phyloP scores from a whole-genome alignment of 92 coral and sea anemone species.

The Meandrina meandrites region DNA sequence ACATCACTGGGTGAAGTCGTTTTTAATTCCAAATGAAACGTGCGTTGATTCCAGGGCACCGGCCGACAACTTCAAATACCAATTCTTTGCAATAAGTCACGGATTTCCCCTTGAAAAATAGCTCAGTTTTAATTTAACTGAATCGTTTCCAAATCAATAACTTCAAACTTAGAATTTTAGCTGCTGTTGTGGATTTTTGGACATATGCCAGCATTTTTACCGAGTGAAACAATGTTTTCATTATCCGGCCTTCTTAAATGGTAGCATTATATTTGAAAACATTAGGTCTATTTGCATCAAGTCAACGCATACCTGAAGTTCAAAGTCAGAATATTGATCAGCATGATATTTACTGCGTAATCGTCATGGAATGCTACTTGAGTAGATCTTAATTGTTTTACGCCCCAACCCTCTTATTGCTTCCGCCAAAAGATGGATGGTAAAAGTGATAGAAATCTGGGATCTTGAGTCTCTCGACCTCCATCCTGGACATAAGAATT shows the following conservation, averaged over 20 bases:
- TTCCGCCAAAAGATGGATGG: conserved; percentile 68
- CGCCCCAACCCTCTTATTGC: conserved; percentile 57
- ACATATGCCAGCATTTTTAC: too few relatives aligned
- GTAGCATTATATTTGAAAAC: too few relatives aligned
- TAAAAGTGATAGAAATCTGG: conserved; percentile 83
- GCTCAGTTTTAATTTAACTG: not conserved
- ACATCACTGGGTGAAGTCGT: not conserved
- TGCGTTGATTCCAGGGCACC: not conserved
- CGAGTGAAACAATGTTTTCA: too few relatives aligned
- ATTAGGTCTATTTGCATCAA: too few relatives aligned
- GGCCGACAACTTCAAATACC: not conserved
- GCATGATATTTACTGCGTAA: too few relatives aligned
- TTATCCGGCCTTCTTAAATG: too few relatives aligned
- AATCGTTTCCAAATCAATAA: not conserved
- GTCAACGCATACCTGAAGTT: too few relatives aligned
- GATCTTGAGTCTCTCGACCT: conserved; percentile 85
- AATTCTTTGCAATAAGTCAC: not conserved
- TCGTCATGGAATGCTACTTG: too few relatives aligned
- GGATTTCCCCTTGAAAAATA: not conserved
- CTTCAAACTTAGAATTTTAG: too few relatives aligned
- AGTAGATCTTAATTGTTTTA: not conserved
- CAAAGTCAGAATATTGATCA: too few relatives aligned
- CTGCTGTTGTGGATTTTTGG: too few relatives aligned
- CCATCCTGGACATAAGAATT: conserved; percentile 72
- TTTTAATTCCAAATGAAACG: not conserved